phyloP scores from a whole-genome alignment of 2,797 vertebrate species.

The Crocidura indochinensis region DNA sequence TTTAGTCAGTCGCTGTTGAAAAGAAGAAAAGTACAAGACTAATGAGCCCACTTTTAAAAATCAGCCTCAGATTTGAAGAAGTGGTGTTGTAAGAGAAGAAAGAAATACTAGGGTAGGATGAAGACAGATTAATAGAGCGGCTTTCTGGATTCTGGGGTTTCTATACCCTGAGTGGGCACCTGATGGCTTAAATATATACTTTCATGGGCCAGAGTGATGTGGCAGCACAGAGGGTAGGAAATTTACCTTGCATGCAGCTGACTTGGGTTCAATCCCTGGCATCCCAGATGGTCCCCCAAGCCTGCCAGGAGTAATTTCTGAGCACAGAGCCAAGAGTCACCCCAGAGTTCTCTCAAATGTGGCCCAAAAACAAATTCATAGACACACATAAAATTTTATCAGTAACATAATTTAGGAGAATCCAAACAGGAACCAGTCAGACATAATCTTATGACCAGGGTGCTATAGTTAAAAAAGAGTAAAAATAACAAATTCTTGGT shows the following conservation, averaged over 20 bases:
- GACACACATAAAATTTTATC: neutral
- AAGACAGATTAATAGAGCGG: constrained; percentile 2
- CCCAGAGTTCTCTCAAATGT: too few species aligned
- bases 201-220: too few species aligned
- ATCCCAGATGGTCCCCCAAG: too few species aligned
- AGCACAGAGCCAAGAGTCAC: too few species aligned
- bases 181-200: constrained; percentile 40
- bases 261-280: too few species aligned
- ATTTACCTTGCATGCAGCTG: too few species aligned
- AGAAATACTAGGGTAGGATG: too few species aligned
- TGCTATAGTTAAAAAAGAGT: neutral
- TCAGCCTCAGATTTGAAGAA: neutral
- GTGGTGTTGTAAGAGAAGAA: constrained; percentile 6
- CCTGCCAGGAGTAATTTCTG: too few species aligned
- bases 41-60: constrained; percentile 55
- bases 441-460: neutral
- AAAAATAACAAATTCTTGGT: neutral
- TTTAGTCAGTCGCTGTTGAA: constrained; percentile 15
- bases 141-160: constrained; percentile 37
- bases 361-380: neutral
- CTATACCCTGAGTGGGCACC: neutral
- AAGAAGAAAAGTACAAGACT: constrained; percentile 22
- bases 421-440: neutral
- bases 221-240: too few species aligned
- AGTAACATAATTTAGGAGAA: neutral